Evolutionary conservation across 1,140 invertebrate genomes (phyloP), one percentile per base, ranked within the genome.

Genomic region (Chionoecetes opilio): DNA sequence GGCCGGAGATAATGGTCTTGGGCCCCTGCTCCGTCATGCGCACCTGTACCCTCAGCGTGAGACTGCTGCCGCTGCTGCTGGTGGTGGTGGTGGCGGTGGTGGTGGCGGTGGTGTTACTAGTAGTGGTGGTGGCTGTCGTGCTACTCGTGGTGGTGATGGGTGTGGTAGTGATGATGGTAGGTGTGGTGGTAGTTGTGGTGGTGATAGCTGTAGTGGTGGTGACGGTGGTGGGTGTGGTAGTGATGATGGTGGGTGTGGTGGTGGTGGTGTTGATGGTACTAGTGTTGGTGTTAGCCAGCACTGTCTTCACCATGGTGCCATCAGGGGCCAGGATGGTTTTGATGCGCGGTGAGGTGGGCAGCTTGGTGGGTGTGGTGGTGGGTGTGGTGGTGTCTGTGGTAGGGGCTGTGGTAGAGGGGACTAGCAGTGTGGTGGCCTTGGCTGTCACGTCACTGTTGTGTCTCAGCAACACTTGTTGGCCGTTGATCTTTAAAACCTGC

Each of bases 131-230:
- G 82, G 93, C 94, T 97, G 97, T 94, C 97, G 97, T 63, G 38
- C 35, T 95, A 3, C 82, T 29, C 29, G 90, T 92, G 75, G 75
- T n/a, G 37, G 86, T 75, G 31, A 63, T 29, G 26, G 93, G 82
- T 17, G 87, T 84, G n/a, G 75, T 86, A 29, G 38, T 29, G 32
- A 90, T 31, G 41, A 46, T n/a, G 2, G 31, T 75, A 26, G 41
- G 46, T 9, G 97, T 97, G 0, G 46, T 46, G 29, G 46, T 63
- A 11, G 91, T 29, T 11, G 91, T 63, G 31, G 91, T 32, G 31
- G 93, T 34, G 82, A 53, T 94, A 97, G 97, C 93, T 97, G 97
- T 63, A 32, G 31, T 95, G 29, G 90, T n/a, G n/a, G 89, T 92
- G 63, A 37, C 29, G n/a, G 93, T 63, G 41, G 87, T 37, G n/a